Evolutionary conservation across 1,140 invertebrate species (phyloP).

Genomic region (Saccostrea cuccullata): DNA sequence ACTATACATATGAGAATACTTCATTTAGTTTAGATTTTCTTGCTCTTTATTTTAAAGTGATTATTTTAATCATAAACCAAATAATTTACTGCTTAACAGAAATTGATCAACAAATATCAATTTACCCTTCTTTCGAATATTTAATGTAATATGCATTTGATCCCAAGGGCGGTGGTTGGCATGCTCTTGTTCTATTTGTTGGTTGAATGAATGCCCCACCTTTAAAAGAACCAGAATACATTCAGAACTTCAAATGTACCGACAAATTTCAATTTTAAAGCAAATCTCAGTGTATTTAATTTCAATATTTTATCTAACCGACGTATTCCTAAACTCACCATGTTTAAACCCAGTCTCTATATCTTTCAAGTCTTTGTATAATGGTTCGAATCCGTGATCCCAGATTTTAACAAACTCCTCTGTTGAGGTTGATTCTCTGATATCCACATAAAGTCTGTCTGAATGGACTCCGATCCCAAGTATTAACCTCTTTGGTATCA

Average conservation of each 20-base stretch:
- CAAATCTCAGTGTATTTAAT: too few species aligned
- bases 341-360: background rate
- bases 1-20: too few species aligned
- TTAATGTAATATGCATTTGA: conserved; percentile 35
- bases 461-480: conserved; percentile 52
- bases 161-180: conserved; percentile 38
- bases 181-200: conserved; percentile 35
- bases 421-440: conserved; percentile 24
- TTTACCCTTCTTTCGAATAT: conserved; percentile 25
- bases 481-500: conserved; percentile 27
- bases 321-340: background rate
- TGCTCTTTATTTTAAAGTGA: too few species aligned
- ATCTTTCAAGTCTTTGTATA: background rate
- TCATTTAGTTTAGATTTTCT: too few species aligned
- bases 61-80: too few species aligned
- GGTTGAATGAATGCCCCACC: conserved; percentile 52
- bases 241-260: too few species aligned
- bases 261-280: too few species aligned
- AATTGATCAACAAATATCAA: too few species aligned
- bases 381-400: conserved; percentile 37
- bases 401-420: conserved; percentile 50
- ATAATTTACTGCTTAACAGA: too few species aligned
- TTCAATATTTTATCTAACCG: too few species aligned
- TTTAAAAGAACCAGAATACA: background rate
- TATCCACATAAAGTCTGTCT: conserved; percentile 52